These are phyloP conservation scores for Leuciscus waleckii DNA, from an alignment of 2,797 vertebrate species.

Conservation along the genomic window DNA sequence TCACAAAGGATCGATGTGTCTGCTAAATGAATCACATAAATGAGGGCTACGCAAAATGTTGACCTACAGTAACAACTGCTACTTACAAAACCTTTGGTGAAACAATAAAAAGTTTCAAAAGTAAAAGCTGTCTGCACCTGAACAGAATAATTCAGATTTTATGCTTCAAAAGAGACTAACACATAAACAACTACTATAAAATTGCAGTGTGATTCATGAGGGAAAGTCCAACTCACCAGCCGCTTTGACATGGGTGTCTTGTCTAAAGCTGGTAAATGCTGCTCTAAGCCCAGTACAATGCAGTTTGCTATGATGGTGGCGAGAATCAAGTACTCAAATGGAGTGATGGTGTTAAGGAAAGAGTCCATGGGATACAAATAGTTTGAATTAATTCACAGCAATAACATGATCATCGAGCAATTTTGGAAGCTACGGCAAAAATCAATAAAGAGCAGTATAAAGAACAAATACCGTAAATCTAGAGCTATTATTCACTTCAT, in stretches of 20 bases:
- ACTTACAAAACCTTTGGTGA: background rate
- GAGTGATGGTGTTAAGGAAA: constrained; percentile 84
- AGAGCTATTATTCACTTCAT: background rate
- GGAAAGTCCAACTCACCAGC: constrained; percentile 84
- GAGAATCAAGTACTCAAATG: constrained; percentile 98
- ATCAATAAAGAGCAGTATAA: background rate
- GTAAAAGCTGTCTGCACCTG: background rate
- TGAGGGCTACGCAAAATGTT: background rate
- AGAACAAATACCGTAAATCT: background rate
- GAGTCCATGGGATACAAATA: background rate
- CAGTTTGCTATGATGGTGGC: constrained; percentile 99
- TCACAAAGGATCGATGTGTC: background rate
- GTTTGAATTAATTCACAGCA: background rate
- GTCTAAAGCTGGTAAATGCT: constrained; percentile 93
- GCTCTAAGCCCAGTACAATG: constrained; percentile 96
- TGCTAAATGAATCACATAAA: constrained; percentile 20
- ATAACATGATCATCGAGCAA: background rate
- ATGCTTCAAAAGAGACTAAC: background rate
- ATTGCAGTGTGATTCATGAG: background rate
- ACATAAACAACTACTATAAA: background rate
- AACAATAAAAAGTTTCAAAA: background rate
- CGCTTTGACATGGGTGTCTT: constrained; percentile 97
- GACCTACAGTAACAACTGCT: background rate
- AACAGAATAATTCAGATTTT: background rate
- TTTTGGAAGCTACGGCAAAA: background rate